Evolutionary conservation across 1,140 invertebrate species (phyloP).

Genomic region (Ridgeia piscesae): DNA sequence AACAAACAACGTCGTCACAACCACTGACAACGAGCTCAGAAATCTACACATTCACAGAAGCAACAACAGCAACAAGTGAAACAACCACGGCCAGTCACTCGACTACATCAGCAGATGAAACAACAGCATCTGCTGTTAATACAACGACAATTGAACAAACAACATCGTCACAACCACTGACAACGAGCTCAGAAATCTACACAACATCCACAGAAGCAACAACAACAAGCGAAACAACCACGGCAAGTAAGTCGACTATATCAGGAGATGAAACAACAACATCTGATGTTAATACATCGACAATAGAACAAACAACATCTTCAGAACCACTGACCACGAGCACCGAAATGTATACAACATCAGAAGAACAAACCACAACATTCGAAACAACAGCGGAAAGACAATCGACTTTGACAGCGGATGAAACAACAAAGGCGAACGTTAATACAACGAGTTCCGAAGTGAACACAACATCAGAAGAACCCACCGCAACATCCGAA

Average conservation of each 20-base stretch:
- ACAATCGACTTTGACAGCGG: not conserved
- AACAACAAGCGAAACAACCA: not conserved
- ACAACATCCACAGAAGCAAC: not conserved
- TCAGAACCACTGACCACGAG: not conserved
- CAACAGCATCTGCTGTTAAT: not conserved
- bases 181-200: not conserved
- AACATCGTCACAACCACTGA: not conserved
- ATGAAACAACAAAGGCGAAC: not conserved
- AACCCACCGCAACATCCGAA: not conserved
- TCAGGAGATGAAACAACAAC: not conserved
- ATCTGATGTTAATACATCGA: not conserved
- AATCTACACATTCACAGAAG: not conserved
- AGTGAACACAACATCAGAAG: not conserved
- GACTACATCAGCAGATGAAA: not conserved
- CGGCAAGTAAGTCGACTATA: not conserved
- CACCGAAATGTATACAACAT: not conserved
- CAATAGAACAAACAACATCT: not conserved
- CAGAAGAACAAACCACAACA: not conserved
- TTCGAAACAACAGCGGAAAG: not conserved
- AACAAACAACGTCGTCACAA: not conserved
- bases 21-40: not conserved
- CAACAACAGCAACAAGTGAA: not conserved
- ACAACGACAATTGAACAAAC: conserved; percentile 10
- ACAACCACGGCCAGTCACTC: not conserved
- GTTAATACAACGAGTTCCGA: not conserved